Base-by-base conservation (phyloP, 2,113 vertebrate genomes). In the Dasyurus viverrinus region DNA sequence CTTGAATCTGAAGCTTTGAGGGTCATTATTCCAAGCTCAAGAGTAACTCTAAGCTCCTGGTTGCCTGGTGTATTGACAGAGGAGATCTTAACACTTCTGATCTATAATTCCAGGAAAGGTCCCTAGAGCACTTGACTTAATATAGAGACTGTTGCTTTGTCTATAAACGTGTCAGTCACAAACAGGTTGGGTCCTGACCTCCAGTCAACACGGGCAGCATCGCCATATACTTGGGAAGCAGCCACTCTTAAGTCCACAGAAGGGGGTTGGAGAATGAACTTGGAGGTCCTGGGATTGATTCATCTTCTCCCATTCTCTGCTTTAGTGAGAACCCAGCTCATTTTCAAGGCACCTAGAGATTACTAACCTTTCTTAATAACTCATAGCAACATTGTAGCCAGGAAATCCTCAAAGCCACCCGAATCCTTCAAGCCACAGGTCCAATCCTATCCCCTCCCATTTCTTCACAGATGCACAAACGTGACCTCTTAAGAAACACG, bases 91-190 rank as follows among this genome's bases (percentile, higher is more conserved):
- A n/a, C 89, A n/a, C 89, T 93, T 68, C 14, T 12, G 54, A 93
- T 57, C 89, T 42, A 26, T 3, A 54, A 68, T 0, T 76, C 92
- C 96, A 93, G 76, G 53, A 2, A 93, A 48, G 42, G 91, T 96
- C 96, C 89, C 89, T 84, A 90, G 3, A 94, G 94, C 90, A 84
- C 19, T 94, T 54, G 12, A 93, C 92, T 42, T 96, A 95, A 95
- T 92, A 94, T 30, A 50, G 46, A 97, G 93, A 42, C 19, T 42
- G 68, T 84, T 84, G 19, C 68, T 84, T 84, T 84, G n/a, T 22
- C 93, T 89, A 12, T 95, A 92, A 84, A 96, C 89, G 91, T 52
- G 26, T 84, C 11, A 47, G 92, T 94, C 92, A 96, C 94, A 89
- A 50, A 95, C 90, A 94, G n/a, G n/a, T 8, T 42, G 68, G n/a